Conservation (phyloP, 2,113 vertebrate genomes). For the Myotis lucifugus region DNA sequence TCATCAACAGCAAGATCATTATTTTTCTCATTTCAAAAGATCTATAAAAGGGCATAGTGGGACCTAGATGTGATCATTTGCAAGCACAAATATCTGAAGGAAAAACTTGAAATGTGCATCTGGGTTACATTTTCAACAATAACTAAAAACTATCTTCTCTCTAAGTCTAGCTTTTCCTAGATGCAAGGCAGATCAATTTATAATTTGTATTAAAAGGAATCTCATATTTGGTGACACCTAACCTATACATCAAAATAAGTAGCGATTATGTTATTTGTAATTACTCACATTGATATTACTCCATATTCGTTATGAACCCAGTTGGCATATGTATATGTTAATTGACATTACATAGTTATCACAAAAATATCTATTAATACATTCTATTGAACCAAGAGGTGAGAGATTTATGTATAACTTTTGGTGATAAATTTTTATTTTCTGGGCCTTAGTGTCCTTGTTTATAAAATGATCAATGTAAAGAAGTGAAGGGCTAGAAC, state of each 20-base stretch:
- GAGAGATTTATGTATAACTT: background rate
- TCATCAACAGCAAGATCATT: constrained; percentile 32
- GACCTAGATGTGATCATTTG: background rate
- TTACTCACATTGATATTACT: background rate
- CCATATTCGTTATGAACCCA: background rate
- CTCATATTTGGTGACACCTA: background rate
- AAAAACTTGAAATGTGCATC: background rate
- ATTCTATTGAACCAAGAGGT: background rate
- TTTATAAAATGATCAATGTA: background rate
- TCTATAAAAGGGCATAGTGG: background rate
- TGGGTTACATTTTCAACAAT: background rate
- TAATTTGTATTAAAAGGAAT: background rate
- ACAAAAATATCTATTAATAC: background rate
- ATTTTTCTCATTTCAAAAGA: constrained; percentile 55
- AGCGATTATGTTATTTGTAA: background rate
- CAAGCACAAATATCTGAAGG: constrained; percentile 45
- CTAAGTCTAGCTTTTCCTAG: background rate
- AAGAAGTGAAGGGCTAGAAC: background rate
- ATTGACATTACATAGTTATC: background rate
- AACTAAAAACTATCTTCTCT: background rate
- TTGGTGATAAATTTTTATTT: background rate
- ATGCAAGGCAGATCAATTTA: constrained; percentile 17
- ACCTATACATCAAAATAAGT: background rate
- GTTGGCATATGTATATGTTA: background rate
- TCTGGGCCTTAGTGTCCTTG: background rate